These are phyloP conservation scores for Climacteris rufus DNA, from an alignment of 2,113 vertebrate genomes.

Conservation along the genomic window DNA sequence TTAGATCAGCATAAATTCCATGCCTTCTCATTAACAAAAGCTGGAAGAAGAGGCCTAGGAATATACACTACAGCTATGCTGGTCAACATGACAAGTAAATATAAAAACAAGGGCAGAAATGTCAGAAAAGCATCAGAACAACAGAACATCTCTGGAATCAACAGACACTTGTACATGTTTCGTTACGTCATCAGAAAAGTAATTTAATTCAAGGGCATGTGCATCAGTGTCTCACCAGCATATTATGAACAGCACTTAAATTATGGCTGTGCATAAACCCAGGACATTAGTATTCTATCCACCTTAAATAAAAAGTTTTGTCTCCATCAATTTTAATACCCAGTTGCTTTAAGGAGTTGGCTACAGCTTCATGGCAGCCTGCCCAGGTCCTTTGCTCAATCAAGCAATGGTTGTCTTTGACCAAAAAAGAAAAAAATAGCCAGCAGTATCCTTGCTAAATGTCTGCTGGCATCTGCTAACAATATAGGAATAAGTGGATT, in stretches of 20 bases:
- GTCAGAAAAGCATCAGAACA: not conserved
- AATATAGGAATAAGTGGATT: constrained; percentile 38
- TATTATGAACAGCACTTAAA: constrained; percentile 44
- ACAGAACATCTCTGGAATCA: not conserved
- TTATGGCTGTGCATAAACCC: constrained; percentile 25
- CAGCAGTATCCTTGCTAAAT: constrained; percentile 59
- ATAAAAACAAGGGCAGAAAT: not conserved
- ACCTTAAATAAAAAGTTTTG: constrained; percentile 66
- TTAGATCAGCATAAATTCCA: not conserved
- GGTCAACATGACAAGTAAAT: not conserved
- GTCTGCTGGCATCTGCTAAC: constrained; percentile 45
- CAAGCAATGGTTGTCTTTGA: constrained; percentile 64
- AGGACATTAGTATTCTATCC: constrained; percentile 61
- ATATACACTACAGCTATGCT: not conserved
- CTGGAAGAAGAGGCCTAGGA: not conserved
- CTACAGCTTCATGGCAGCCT: constrained; percentile 64
- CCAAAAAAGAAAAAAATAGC: constrained; percentile 45
- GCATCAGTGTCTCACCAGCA: not conserved
- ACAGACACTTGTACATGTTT: not conserved
- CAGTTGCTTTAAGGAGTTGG: constrained; percentile 67
- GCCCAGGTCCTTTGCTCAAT: constrained; percentile 64
- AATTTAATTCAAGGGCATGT: constrained; percentile 39
- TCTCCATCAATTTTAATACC: constrained; percentile 70
- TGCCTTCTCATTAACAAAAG: not conserved
- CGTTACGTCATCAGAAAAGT: not conserved